Percentiles rank a stretch among this genome's conserved stretches.
Conservation (phyloP, 2,888 invertebrate genomes). For the Chironomus riparius region DNA sequence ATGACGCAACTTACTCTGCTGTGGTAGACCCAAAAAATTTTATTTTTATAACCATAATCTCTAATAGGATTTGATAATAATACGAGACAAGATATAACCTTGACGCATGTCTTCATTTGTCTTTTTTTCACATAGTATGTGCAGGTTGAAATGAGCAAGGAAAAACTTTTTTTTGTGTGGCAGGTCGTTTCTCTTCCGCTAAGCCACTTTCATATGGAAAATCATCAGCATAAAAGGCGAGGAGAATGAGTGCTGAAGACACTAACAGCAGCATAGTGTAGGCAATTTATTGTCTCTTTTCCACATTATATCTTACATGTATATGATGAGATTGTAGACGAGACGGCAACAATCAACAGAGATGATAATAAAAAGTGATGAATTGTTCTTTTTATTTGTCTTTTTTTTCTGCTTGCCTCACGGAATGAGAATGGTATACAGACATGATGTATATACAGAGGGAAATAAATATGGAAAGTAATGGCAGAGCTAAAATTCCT, state of each 20-base stretch:
- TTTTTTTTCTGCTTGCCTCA: neutral
- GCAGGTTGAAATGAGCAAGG: neutral
- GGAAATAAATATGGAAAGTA: no score
- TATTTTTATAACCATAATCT: neutral
- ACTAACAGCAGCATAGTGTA: neutral
- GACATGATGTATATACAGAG: no score
- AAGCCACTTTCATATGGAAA: neutral
- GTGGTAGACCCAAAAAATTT: neutral
- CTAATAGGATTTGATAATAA: neutral
- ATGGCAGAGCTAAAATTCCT: no score
- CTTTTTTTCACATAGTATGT: neutral
- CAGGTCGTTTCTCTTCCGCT: neutral
- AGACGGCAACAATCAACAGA: conserved; percentile 3
- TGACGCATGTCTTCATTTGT: neutral
- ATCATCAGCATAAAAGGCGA: neutral
- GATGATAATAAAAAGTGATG: conserved; percentile 21
- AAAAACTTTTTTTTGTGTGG: neutral
- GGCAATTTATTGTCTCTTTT: neutral
- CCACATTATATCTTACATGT: neutral
- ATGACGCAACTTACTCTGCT: neutral
- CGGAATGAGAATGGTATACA: no score
- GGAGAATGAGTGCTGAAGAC: neutral
- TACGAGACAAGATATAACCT: neutral
- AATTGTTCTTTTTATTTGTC: conserved; percentile 23
- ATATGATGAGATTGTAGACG: neutral